These are phyloP conservation scores for Berghia stephanieae DNA, from an alignment of 1,140 invertebrate species.

Conservation along the genomic window DNA sequence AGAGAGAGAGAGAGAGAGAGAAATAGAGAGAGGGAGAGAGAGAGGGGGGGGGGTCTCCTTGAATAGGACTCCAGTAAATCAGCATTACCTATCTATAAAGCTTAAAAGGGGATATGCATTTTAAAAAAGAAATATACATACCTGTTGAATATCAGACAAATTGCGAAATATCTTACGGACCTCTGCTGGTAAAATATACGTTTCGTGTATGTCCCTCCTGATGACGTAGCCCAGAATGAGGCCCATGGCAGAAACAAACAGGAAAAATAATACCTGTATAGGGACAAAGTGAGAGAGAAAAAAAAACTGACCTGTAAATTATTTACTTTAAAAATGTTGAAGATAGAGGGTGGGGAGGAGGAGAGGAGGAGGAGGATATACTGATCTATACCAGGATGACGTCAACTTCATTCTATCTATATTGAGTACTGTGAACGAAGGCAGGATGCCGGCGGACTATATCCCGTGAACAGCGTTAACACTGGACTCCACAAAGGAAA, in stretches of 20 bases:
- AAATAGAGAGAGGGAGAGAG: constrained; percentile 19
- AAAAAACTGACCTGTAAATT: too few species aligned
- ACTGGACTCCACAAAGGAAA: too few species aligned
- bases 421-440: too few species aligned
- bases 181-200: constrained; percentile 16
- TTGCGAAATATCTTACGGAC: too few species aligned
- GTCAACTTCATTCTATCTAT: too few species aligned
- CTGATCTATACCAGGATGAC: too few species aligned
- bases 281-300: background rate
- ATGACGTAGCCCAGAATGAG: constrained; percentile 52
- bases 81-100: background rate
- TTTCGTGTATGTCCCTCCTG: constrained; percentile 39
- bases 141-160: constrained; percentile 40
- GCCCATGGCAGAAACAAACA: constrained; percentile 41
- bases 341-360: background rate
- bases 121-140: constrained; percentile 13
- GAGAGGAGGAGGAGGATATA: background rate
- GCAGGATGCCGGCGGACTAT: too few species aligned
- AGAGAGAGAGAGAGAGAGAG: constrained; percentile 1
- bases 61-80: background rate
- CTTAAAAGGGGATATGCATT: background rate
- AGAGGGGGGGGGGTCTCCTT: background rate
- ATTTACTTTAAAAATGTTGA: too few species aligned
- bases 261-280: constrained; percentile 33
- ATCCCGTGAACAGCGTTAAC: too few species aligned